These are phyloP conservation scores for Solenodon paradoxus DNA, from an alignment of 2,113 vertebrate genomes.

Conservation along the genomic window DNA sequence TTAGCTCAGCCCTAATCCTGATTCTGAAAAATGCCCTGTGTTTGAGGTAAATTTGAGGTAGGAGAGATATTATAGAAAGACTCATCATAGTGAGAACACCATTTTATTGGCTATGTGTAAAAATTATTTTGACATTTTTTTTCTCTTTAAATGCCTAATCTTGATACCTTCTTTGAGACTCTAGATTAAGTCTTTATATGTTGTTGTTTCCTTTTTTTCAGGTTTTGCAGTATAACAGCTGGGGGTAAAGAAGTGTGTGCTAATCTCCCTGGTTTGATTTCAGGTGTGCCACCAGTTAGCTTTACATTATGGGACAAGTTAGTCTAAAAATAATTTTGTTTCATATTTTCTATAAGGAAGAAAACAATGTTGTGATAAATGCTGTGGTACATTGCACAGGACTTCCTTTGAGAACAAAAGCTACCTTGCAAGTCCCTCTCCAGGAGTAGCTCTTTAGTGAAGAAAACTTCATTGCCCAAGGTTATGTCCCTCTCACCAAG, in stretches of 20 bases:
- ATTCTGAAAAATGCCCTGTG: background rate
- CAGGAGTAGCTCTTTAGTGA: background rate
- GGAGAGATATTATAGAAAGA: background rate
- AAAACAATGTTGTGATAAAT: background rate
- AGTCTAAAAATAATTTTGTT: background rate
- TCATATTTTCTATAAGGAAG: background rate
- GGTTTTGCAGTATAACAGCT: background rate
- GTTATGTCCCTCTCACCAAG: background rate
- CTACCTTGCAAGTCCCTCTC: background rate
- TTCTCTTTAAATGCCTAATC: background rate
- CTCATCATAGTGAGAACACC: background rate
- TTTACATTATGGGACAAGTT: background rate
- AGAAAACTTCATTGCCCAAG: background rate
- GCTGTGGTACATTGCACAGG: background rate
- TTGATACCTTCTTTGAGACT: background rate
- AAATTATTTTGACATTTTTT: background rate
- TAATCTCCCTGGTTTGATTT: background rate
- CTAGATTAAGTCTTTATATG: background rate
- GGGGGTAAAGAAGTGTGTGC: background rate
- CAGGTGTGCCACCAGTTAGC: background rate
- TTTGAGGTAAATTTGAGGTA: background rate
- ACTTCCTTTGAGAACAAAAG: background rate
- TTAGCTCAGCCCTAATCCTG: background rate
- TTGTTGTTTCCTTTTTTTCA: background rate
- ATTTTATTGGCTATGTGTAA: background rate